Evolutionary conservation across 2,113 vertebrate genomes (phyloP).

Genomic region (Capricornis sumatraensis): DNA sequence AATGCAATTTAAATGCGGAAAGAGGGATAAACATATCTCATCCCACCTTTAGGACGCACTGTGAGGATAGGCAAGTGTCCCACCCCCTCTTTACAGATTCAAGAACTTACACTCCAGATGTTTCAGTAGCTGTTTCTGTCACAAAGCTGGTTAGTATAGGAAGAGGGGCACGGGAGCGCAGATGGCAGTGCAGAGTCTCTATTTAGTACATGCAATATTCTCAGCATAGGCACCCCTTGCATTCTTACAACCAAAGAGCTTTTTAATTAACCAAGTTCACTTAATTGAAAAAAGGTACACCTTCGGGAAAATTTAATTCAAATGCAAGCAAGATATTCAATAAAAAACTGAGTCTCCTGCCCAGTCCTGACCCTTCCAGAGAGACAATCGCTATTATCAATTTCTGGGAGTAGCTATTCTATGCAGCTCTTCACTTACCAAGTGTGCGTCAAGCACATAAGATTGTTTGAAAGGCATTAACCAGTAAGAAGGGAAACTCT

Average conservation of each 20-base stretch:
- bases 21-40: not conserved
- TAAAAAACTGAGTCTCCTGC: not conserved
- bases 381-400: not conserved
- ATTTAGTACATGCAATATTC: fast-evolving
- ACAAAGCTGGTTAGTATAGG: too few relatives aligned
- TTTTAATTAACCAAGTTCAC: not conserved
- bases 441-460: not conserved
- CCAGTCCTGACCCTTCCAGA: not conserved
- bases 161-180: not conserved
- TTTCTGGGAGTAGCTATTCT: not conserved
- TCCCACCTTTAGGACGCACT: not conserved
- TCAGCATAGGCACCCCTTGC: not conserved
- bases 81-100: not conserved
- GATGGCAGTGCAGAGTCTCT: fast-evolving
- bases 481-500: not conserved
- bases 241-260: not conserved
- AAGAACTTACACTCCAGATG: not conserved
- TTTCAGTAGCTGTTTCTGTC: not conserved
- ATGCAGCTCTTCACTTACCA: not conserved
- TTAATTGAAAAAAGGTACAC: slow-evolving; percentile 23
- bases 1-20: not conserved
- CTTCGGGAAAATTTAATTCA: slow-evolving; percentile 15
- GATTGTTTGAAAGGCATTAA: not conserved
- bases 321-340: not conserved
- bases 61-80: not conserved